Percentiles rank a stretch among this genome's conserved stretches.
Evolutionary conservation across 2,113 vertebrate genomes (phyloP).

Genomic region (Colossoma macropomum): DNA sequence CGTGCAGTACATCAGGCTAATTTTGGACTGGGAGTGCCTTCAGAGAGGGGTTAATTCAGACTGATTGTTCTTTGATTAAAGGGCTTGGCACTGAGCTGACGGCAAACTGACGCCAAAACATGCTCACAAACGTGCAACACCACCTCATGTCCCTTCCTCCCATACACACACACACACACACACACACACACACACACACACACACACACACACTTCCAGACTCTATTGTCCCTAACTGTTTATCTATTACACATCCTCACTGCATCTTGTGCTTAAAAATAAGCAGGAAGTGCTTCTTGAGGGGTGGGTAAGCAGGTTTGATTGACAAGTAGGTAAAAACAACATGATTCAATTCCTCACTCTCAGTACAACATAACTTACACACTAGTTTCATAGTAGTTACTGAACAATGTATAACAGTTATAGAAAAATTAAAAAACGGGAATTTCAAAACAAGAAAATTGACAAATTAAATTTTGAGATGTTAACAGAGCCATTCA

Average conservation of each 20-base stretch:
- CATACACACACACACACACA: conserved; percentile 17
- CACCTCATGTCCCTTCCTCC: background rate
- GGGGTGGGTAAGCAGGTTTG: too few species aligned
- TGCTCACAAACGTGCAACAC: background rate
- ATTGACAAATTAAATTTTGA: too few species aligned
- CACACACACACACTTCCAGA: conserved; percentile 15
- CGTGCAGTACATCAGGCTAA: conserved; percentile 30
- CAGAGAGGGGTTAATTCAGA: conserved; percentile 44
- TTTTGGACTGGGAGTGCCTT: conserved; percentile 13
- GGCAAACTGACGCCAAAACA: conserved; percentile 15
- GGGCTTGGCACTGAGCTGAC: background rate
- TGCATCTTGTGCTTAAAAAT: background rate
- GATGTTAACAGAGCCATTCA: too few species aligned
- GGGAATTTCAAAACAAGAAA: too few species aligned
- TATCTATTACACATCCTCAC: conserved; percentile 1
- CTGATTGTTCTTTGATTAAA: conserved; percentile 45
- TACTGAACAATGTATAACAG: too few species aligned
- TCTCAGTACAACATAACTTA: too few species aligned
- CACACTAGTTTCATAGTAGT: too few species aligned
- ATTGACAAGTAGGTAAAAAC: too few species aligned
- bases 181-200: background rate
- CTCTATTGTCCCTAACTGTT: background rate
- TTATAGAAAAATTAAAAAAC: too few species aligned
- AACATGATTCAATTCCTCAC: too few species aligned
- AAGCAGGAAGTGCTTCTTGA: too few species aligned